phyloP scores from a whole-genome alignment of 2,888 invertebrate genomes.

The Nephrotoma flavescens region DNA sequence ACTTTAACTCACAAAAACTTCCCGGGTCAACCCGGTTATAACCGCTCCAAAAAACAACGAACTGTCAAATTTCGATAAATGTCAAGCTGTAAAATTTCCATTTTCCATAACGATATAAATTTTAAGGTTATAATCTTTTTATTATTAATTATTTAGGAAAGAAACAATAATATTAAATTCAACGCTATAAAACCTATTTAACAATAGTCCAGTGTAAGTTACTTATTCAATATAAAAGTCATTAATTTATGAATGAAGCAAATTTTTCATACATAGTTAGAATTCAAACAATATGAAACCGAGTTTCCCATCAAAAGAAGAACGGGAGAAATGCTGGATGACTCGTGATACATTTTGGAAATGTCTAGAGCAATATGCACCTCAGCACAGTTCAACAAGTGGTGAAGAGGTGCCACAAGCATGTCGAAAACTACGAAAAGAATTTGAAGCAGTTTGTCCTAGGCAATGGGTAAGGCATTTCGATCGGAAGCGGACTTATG shows the following conservation, averaged over 20 bases:
- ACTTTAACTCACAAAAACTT: too few relatives aligned
- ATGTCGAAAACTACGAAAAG: slow-evolving; percentile 55
- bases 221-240: background rate
- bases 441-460: slow-evolving; percentile 65
- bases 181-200: background rate
- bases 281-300: slow-evolving; percentile 30
- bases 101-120: background rate
- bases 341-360: slow-evolving; percentile 80
- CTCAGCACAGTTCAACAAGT: slow-evolving; percentile 29
- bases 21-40: too few relatives aligned
- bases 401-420: slow-evolving; percentile 38
- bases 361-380: slow-evolving; percentile 60
- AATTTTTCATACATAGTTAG: background rate
- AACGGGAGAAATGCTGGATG: slow-evolving; percentile 70
- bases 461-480: slow-evolving; percentile 88
- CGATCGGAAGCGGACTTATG: slow-evolving; percentile 76
- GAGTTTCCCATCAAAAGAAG: slow-evolving; percentile 70
- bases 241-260: background rate
- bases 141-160: background rate
- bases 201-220: background rate
- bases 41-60: background rate
- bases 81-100: background rate
- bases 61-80: background rate
- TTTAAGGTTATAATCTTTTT: background rate
- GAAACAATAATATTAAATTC: background rate